Percentiles rank a stretch among this genome's conserved stretches.
phyloP scores from a whole-genome alignment of 2,797 vertebrate genomes.

The Arctocebus calabarensis region DNA sequence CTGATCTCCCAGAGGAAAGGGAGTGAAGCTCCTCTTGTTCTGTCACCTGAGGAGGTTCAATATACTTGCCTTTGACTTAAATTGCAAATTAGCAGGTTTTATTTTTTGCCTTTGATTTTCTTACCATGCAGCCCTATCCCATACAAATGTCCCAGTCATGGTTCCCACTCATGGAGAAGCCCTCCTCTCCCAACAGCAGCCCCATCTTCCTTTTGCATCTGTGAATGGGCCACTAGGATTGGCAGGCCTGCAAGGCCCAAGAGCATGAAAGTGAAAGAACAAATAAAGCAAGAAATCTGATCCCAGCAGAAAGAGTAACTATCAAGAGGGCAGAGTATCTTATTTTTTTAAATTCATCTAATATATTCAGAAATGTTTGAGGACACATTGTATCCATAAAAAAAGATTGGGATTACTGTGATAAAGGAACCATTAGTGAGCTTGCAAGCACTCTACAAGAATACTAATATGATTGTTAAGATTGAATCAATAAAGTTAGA shows the following conservation, averaged over 20 bases:
- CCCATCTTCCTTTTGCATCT: neutral
- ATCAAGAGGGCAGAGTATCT: neutral
- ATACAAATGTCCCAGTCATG: neutral
- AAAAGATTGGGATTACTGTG: neutral
- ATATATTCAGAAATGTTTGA: constrained; percentile 4
- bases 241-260: neutral
- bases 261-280: neutral
- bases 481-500: constrained; percentile 6
- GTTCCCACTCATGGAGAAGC: too few species aligned
- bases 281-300: neutral
- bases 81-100: neutral
- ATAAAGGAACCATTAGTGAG: neutral
- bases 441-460: neutral
- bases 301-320: neutral
- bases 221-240: neutral
- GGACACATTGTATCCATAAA: neutral
- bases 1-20: neutral
- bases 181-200: neutral
- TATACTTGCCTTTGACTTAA: neutral
- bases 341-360: neutral
- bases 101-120: neutral
- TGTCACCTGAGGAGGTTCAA: neutral
- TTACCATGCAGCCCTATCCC: accelerated
- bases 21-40: neutral
- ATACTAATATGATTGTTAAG: constrained; percentile 13